Conservation (phyloP, 2,888 invertebrate genomes). For the Alviniconcha strummeri region DNA sequence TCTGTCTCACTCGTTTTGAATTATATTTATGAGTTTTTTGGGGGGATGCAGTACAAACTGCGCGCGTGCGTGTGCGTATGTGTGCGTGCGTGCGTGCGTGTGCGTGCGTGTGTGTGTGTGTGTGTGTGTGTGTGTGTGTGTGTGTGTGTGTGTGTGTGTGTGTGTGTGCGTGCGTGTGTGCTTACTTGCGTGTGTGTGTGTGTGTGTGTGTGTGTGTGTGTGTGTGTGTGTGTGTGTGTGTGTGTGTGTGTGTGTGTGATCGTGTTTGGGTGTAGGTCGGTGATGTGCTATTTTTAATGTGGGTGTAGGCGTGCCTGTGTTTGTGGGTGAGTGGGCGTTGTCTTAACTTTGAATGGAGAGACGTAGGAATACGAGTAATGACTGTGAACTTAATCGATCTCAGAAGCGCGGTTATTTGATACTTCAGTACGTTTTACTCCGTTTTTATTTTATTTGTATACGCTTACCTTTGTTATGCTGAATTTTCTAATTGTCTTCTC, state of each 20-base stretch:
- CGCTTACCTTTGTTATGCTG: too few relatives aligned
- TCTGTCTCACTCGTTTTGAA: too few relatives aligned
- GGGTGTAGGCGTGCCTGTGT: not conserved
- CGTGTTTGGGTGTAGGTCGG: not conserved
- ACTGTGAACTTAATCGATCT: too few relatives aligned
- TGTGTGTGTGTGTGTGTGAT: not conserved
- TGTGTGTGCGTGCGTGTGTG: constrained; percentile 12
- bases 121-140: not conserved
- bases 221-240: constrained; percentile 6
- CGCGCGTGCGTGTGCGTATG: not conserved
- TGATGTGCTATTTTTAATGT: not conserved
- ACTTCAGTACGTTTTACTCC: too few relatives aligned
- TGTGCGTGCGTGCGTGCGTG: not conserved
- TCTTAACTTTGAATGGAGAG: too few relatives aligned
- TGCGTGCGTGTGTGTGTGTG: not conserved
- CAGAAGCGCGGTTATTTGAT: too few relatives aligned
- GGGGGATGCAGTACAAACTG: too few relatives aligned
- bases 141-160: constrained; percentile 15
- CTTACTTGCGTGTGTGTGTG: not conserved
- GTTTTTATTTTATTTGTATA: too few relatives aligned
- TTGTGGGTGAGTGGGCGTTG: not conserved
- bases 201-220: constrained; percentile 11
- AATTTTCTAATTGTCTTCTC: too few relatives aligned
- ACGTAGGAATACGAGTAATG: too few relatives aligned
- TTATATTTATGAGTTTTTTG: too few relatives aligned